These are phyloP conservation scores for Miniopterus natalensis DNA, from an alignment of 2,113 vertebrate species.

Conservation along the genomic window DNA sequence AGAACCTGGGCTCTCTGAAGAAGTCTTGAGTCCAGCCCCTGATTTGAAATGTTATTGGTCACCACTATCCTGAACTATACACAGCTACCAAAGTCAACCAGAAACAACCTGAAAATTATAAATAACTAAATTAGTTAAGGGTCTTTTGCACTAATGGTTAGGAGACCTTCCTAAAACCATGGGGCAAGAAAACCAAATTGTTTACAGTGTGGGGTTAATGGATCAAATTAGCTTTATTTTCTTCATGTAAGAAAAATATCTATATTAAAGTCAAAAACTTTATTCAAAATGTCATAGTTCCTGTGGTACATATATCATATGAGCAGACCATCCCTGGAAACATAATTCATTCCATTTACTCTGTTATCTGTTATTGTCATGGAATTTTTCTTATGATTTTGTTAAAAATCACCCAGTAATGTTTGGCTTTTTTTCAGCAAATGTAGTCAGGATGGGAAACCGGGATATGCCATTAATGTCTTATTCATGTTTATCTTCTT, in stretches of 20 bases:
- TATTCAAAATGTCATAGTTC: neutral
- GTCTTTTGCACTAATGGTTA: neutral
- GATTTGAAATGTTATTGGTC: neutral
- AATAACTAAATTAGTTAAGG: neutral
- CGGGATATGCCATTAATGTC: neutral
- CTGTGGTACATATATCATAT: neutral
- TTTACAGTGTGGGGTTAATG: neutral
- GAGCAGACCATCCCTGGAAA: neutral
- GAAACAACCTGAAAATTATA: neutral
- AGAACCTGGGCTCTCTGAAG: neutral
- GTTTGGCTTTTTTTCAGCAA: neutral
- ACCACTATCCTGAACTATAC: neutral
- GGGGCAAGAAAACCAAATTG: neutral
- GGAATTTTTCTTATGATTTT: neutral
- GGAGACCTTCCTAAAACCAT: neutral
- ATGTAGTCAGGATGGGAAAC: neutral
- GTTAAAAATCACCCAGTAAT: neutral
- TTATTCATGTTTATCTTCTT: neutral
- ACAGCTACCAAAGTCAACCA: neutral
- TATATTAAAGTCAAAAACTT: neutral
- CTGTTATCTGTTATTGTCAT: neutral
- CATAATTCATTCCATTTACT: neutral
- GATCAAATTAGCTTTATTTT: neutral
- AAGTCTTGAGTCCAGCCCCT: neutral
- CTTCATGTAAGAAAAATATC: neutral